Percentiles rank a stretch among this genome's conserved stretches.
Conservation (phyloP, 2,113 vertebrate genomes). For the Ailurus styani region DNA sequence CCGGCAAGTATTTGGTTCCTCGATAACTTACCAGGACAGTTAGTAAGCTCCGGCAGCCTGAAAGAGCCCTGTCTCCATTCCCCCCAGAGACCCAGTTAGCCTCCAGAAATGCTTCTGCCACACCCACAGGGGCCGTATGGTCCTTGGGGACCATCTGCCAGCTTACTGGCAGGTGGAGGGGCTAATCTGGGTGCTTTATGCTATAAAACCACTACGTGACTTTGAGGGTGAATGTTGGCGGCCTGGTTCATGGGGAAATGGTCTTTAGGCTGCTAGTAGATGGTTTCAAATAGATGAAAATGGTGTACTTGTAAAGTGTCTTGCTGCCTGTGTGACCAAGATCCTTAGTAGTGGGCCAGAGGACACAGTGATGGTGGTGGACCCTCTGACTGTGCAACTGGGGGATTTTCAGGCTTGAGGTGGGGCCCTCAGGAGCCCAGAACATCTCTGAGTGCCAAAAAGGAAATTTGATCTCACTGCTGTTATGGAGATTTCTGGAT, state of each 20-base stretch:
- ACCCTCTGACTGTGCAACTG: not conserved
- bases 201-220: rapidly evolving
- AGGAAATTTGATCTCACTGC: not conserved
- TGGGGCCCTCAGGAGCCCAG: not conserved
- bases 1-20: not conserved
- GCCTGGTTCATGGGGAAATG: not conserved
- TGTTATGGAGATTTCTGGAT: not conserved
- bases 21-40: not conserved
- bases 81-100: rapidly evolving
- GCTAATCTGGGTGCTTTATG: not conserved
- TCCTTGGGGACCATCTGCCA: not conserved
- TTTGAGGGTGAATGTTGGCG: not conserved
- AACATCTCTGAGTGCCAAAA: not conserved
- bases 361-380: rapidly evolving
- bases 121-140: rapidly evolving
- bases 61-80: not conserved
- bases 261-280: not conserved
- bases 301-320: too few relatives aligned
- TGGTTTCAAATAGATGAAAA: not conserved
- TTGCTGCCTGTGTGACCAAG: rapidly evolving
- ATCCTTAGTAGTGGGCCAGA: not conserved
- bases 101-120: not conserved
- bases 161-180: not conserved
- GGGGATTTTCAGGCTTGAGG: not conserved
- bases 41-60: not conserved